Evolutionary conservation across 2,113 vertebrate genomes (phyloP).

Genomic region (Lepisosteus oculatus): DNA sequence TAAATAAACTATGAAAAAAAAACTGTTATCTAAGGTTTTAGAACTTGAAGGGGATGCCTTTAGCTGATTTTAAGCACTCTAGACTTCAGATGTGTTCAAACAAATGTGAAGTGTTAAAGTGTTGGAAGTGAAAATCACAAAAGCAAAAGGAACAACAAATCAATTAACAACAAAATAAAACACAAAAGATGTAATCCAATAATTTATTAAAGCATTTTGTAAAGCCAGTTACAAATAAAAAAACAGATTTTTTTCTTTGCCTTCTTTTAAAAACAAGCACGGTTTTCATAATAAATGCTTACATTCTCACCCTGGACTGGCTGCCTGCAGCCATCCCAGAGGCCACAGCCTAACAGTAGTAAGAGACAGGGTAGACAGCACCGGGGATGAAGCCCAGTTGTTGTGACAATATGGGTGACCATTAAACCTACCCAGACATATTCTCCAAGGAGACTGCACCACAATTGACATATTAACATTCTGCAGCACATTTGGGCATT

Average conservation of each 20-base stretch:
- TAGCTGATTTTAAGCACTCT: too few species aligned
- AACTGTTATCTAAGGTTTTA: too few species aligned
- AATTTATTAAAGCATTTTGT: constrained; percentile 89
- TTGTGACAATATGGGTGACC: constrained; percentile 1
- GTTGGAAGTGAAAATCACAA: not conserved
- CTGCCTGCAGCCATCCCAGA: constrained; percentile 82
- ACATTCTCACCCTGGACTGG: constrained; percentile 67
- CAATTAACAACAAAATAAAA: not conserved
- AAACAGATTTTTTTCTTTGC: constrained; percentile 55
- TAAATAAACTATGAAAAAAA: too few species aligned
- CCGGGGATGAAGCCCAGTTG: constrained; percentile 28
- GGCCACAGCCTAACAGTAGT: constrained; percentile 54
- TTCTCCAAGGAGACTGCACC: constrained; percentile 31
- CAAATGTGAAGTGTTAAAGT: not conserved
- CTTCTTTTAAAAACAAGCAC: constrained; percentile 66
- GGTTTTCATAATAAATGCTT: constrained; percentile 58
- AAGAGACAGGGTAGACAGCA: constrained; percentile 48
- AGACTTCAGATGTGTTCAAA: too few species aligned
- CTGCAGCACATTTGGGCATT: constrained; percentile 25
- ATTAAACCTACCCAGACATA: not conserved
- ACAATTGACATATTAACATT: constrained; percentile 23
- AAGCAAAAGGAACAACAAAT: not conserved
- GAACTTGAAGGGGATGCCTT: too few species aligned
- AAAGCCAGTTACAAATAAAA: constrained; percentile 86
- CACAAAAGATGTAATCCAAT: constrained; percentile 53